Conservation (phyloP, 2,888 invertebrate genomes). For the Morpho achilles region DNA sequence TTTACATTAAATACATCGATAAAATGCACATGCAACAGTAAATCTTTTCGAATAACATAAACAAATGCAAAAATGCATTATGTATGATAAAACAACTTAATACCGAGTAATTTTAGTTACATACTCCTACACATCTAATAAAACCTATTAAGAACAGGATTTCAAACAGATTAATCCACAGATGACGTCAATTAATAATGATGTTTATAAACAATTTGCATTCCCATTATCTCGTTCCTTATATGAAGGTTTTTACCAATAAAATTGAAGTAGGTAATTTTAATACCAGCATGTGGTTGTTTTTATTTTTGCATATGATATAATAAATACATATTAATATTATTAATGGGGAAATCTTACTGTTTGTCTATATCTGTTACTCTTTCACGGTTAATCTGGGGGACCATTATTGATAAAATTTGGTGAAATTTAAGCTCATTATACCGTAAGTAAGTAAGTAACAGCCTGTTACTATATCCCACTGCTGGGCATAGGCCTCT, state of each 20-base stretch:
- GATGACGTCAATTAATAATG: constrained; percentile 11
- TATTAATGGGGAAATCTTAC: no score
- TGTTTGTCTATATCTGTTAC: no score
- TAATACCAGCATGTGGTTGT: background rate
- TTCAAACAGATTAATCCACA: constrained; percentile 5
- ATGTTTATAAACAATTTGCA: constrained; percentile 19
- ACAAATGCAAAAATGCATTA: no score
- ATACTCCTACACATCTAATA: background rate
- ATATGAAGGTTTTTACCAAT: constrained; percentile 17
- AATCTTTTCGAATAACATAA: background rate
- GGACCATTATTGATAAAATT: no score
- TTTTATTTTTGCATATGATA: no score
- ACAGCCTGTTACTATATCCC: no score
- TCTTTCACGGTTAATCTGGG: no score
- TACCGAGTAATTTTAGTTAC: background rate
- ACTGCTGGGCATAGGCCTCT: no score
- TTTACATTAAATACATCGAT: no score
- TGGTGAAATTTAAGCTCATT: no score
- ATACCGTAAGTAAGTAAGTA: no score
- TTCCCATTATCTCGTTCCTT: constrained; percentile 12
- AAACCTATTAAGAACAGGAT: constrained; percentile 17
- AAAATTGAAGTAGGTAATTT: constrained; percentile 3
- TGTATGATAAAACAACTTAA: constrained; percentile 2
- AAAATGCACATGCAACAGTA: background rate
- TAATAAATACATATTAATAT: no score